A percentile compares a stretch with the other conserved stretches of the same genome.
Evolutionary conservation across 2,113 vertebrate genomes (phyloP).

Genomic region (Rhabdornis inornatus): DNA sequence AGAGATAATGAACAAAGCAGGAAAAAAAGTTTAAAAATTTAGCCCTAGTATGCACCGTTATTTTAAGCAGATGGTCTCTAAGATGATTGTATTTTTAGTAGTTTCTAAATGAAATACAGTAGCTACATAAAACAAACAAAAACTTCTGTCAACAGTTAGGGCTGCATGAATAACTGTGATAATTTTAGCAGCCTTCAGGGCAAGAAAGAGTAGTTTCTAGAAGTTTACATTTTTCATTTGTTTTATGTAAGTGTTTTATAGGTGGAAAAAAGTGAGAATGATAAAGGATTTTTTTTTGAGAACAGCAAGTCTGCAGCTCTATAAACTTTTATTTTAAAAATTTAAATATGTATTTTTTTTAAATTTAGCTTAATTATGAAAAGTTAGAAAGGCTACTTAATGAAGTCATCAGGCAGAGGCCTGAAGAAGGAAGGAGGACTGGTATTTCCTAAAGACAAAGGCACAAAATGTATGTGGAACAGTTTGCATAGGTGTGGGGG

Average conservation of each 20-base stretch:
- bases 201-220: not conserved
- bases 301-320: not conserved
- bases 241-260: not conserved
- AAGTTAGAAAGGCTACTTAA: not conserved
- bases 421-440: not conserved
- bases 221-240: not conserved
- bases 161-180: not conserved
- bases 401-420: not conserved
- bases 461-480: not conserved
- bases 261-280: not conserved
- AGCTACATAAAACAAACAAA: slow-evolving; percentile 50
- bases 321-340: not conserved
- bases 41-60: not conserved
- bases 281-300: not conserved
- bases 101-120: slow-evolving; percentile 26
- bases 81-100: slow-evolving; percentile 40
- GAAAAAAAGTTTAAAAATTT: not conserved
- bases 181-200: not conserved
- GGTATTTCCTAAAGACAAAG: not conserved
- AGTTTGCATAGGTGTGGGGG: not conserved
- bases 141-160: slow-evolving; percentile 12
- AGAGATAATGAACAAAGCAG: not conserved
- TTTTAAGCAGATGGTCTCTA: slow-evolving; percentile 47
- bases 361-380: not conserved
- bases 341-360: not conserved